phyloP scores from a whole-genome alignment of 2,797 vertebrate species.

The Notamacropus eugenii region DNA sequence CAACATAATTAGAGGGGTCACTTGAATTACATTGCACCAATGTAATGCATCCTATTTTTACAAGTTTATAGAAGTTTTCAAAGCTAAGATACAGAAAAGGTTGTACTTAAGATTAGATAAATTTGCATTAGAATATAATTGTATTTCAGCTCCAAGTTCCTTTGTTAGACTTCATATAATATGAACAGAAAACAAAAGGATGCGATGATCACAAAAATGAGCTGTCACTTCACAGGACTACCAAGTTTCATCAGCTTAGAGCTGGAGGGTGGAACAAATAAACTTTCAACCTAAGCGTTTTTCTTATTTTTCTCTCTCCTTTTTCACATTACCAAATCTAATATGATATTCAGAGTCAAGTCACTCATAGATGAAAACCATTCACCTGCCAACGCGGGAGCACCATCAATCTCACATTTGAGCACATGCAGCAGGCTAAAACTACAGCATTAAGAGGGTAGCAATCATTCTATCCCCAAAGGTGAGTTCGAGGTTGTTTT shows the following conservation, averaged over 20 bases:
- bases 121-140: neutral
- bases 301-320: neutral
- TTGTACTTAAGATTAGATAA: neutral
- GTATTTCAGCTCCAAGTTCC: neutral
- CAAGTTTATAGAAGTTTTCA: neutral
- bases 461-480: conserved; percentile 1
- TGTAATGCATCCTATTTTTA: neutral
- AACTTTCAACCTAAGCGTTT: neutral
- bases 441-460: neutral
- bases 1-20: neutral
- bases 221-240: neutral
- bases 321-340: neutral
- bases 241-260: neutral
- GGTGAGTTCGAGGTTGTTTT: neutral
- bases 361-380: neutral
- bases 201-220: neutral
- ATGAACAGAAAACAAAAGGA: neutral
- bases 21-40: neutral
- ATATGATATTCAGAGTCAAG: neutral
- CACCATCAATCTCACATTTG: neutral
- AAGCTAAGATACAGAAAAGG: neutral
- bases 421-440: neutral
- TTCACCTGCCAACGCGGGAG: neutral
- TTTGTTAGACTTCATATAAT: neutral
- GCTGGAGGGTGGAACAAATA: neutral